These are phyloP conservation scores for Drosophila cognata DNA, from an alignment of 2,888 invertebrate species.

Conservation along the genomic window DNA sequence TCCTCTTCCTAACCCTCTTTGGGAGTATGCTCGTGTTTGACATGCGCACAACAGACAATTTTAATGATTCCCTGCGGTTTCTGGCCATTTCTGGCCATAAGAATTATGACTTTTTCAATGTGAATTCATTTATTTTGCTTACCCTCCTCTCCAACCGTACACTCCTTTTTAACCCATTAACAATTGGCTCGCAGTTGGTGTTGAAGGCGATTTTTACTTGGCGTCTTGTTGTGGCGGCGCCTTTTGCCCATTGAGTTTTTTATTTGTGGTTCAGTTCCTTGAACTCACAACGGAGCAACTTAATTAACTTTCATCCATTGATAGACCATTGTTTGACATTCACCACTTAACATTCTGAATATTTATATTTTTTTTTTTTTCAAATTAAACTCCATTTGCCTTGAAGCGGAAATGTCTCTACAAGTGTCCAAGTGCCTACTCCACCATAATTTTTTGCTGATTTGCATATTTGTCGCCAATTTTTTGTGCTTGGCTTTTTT, in stretches of 20 bases:
- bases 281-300: conserved; percentile 64
- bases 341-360: conserved; percentile 9
- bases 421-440: conserved; percentile 8
- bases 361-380: background rate
- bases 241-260: conserved; percentile 52
- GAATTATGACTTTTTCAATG: conserved; percentile 77
- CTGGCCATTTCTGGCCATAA: conserved; percentile 56
- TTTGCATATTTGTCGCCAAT: conserved; percentile 41
- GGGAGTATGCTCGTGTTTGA: conserved; percentile 62
- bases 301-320: conserved; percentile 73
- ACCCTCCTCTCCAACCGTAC: conserved; percentile 5
- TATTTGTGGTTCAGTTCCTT: conserved; percentile 63
- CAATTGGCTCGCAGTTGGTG: conserved; percentile 67
- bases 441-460: conserved; percentile 20
- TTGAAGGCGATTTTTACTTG: conserved; percentile 73
- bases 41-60: conserved; percentile 75
- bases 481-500: conserved; percentile 12
- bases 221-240: conserved; percentile 48
- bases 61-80: conserved; percentile 78
- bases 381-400: conserved; percentile 2
- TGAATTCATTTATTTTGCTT: conserved; percentile 75
- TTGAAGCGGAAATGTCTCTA: conserved; percentile 45
- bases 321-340: conserved; percentile 45
- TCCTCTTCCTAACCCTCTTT: conserved; percentile 9
- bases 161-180: conserved; percentile 4